These are phyloP conservation scores for Cephalopterus ornatus DNA, from an alignment of 2,113 vertebrate species.

Conservation along the genomic window DNA sequence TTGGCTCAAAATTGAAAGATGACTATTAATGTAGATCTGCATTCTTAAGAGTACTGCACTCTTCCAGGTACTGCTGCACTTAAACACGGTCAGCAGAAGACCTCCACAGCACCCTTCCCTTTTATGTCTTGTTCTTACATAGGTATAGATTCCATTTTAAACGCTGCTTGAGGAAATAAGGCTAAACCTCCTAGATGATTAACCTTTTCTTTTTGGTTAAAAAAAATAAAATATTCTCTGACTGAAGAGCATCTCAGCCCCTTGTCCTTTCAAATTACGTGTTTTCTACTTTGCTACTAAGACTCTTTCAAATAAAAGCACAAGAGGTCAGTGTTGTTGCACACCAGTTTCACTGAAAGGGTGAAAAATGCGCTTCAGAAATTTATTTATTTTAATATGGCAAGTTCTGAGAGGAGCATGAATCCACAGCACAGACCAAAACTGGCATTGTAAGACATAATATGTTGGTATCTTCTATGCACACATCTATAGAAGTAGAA, in stretches of 20 bases:
- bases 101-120: neutral
- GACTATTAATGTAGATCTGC: neutral
- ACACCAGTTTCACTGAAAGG: neutral
- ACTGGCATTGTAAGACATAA: neutral
- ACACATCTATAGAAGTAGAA: neutral
- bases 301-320: neutral
- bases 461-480: neutral
- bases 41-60: neutral
- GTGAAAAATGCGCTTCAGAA: neutral
- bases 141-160: neutral
- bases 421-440: neutral
- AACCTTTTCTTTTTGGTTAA: neutral
- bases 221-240: neutral
- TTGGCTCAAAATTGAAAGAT: neutral
- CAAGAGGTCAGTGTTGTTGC: constrained; percentile 64
- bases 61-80: neutral
- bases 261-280: neutral
- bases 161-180: neutral
- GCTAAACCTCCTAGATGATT: neutral
- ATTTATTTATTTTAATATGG: neutral
- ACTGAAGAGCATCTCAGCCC: neutral
- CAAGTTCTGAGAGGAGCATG: neutral
- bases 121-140: neutral
- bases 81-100: neutral
- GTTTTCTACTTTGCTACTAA: neutral